A percentile compares a stretch with the other conserved stretches of the same genome.
Conservation (phyloP, 2,113 vertebrate genomes). For the Conger conger region DNA sequence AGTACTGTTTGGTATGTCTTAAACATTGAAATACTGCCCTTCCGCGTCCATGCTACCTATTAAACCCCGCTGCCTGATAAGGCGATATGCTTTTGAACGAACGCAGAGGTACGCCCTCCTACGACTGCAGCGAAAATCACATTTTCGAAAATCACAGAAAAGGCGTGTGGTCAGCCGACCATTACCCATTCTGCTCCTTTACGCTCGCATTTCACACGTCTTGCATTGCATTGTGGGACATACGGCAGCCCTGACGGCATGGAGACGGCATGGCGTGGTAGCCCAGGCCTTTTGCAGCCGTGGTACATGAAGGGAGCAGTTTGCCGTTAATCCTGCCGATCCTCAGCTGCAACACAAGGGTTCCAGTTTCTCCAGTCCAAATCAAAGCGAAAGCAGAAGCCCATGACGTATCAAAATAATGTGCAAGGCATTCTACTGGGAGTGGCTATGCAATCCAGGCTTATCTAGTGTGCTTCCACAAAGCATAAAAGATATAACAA, state of each 20-base stretch:
- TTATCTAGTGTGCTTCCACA: slow-evolving; percentile 44
- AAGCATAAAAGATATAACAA: slow-evolving; percentile 39
- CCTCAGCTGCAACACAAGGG: neutral
- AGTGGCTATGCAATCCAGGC: slow-evolving; percentile 23
- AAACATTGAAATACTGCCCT: slow-evolving; percentile 28
- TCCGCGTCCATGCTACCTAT: neutral
- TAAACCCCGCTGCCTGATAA: neutral
- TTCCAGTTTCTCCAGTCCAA: slow-evolving; percentile 5
- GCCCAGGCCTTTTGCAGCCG: neutral
- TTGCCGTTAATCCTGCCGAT: neutral
- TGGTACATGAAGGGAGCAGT: neutral
- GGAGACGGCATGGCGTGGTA: neutral
- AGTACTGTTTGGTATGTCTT: slow-evolving; percentile 41
- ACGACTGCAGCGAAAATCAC: neutral
- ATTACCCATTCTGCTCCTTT: too few relatives aligned
- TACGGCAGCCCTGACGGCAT: neutral
- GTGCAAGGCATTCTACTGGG: neutral
- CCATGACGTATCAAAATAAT: slow-evolving; percentile 17
- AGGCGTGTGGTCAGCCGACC: neutral
- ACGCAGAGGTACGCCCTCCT: neutral
- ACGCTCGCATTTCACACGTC: neutral
- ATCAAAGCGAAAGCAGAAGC: slow-evolving; percentile 26
- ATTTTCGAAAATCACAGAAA: neutral
- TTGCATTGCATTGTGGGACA: neutral
- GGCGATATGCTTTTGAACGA: neutral